A percentile compares a stretch with the other conserved stretches of the same genome.
These are phyloP conservation scores for Chlorops oryzae DNA, from an alignment of 1,140 invertebrate genomes.

Conservation along the genomic window DNA sequence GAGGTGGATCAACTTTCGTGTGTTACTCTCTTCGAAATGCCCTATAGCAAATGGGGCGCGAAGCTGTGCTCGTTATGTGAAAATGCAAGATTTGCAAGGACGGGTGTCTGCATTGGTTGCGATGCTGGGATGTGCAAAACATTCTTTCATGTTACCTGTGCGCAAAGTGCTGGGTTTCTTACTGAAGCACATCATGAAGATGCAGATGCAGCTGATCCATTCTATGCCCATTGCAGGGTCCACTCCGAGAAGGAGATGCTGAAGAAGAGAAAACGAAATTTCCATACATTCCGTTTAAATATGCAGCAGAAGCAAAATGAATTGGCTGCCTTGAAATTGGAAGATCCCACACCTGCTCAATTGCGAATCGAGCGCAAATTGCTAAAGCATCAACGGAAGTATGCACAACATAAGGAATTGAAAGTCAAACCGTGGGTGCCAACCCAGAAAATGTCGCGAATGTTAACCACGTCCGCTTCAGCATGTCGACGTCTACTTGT, in stretches of 20 bases:
- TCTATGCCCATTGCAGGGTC: conserved; percentile 92
- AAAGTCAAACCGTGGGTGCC: conserved; percentile 83
- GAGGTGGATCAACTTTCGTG: conserved; percentile 83
- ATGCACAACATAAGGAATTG: conserved; percentile 64
- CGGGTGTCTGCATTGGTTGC: conserved; percentile 92
- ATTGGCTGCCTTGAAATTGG: conserved; percentile 46
- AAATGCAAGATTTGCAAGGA: conserved; percentile 76
- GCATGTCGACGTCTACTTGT: conserved; percentile 74
- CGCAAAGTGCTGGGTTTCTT: conserved; percentile 85
- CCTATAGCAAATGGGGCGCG: conserved; percentile 89
- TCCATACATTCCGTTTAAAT: conserved; percentile 78
- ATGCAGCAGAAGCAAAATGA: conserved; percentile 51
- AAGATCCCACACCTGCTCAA: conserved; percentile 56
- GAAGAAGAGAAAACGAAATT: conserved; percentile 77
- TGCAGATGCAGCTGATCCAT: conserved; percentile 91
- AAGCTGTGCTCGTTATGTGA: conserved; percentile 82
- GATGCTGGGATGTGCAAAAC: conserved; percentile 97
- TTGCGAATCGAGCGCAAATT: conserved; percentile 70
- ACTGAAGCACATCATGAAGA: conserved; percentile 91
- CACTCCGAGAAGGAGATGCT: conserved; percentile 80
- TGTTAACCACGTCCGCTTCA: conserved; percentile 83
- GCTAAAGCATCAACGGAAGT: conserved; percentile 68
- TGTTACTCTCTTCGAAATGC: conserved; percentile 92
- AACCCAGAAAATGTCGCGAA: conserved; percentile 87
- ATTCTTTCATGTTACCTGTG: conserved; percentile 97